Percentiles rank a stretch among this genome's conserved stretches.
Conservation (phyloP, 2,113 vertebrate genomes). For the Agapornis roseicollis region DNA sequence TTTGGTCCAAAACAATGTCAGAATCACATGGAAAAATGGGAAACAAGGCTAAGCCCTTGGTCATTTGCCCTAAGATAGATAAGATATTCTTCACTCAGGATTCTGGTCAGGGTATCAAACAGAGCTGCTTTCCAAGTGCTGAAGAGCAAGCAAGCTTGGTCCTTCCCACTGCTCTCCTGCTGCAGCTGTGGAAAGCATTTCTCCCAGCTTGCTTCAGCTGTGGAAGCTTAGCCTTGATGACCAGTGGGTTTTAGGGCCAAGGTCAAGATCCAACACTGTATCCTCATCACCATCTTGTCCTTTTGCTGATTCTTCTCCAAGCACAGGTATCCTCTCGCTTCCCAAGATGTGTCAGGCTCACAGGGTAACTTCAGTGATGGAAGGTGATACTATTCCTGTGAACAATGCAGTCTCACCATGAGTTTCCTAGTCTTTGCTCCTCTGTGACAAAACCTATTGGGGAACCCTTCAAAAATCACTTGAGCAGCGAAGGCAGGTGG, state of each 20-base stretch:
- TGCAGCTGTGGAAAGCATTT: neutral
- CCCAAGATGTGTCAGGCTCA: accelerated
- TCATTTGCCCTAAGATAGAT: neutral
- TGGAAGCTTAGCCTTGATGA: neutral
- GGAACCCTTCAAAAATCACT: neutral
- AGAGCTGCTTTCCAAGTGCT: neutral
- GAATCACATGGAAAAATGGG: neutral
- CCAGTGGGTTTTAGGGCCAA: neutral
- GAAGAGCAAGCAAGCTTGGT: neutral
- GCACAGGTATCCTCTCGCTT: neutral
- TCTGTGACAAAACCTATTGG: neutral
- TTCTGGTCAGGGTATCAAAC: neutral
- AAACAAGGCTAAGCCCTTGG: neutral
- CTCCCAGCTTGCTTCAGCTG: neutral
- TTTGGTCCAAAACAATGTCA: neutral
- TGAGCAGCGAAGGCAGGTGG: neutral
- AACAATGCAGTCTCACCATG: neutral
- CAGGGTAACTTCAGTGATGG: neutral
- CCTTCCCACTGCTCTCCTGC: neutral
- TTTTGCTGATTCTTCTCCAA: neutral
- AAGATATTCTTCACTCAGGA: neutral
- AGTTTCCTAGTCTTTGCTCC: neutral
- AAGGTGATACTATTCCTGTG: neutral
- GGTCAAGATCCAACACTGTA: neutral
- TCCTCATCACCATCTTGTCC: neutral